Percentiles rank a stretch among this genome's conserved stretches.
phyloP scores from a whole-genome alignment of 2,113 vertebrate species.

The Beaufortia kweichowensis region DNA sequence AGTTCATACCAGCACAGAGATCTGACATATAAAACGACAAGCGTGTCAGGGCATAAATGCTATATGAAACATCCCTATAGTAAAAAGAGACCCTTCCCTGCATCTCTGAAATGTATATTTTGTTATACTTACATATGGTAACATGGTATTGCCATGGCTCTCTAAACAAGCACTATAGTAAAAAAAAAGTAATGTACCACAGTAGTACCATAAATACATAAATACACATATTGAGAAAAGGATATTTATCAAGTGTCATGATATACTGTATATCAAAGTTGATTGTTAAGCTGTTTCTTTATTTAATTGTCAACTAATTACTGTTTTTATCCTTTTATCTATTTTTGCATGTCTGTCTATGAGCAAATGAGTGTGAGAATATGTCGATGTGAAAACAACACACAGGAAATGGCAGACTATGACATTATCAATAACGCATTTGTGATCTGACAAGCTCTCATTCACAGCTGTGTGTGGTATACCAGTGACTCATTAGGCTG shows the following conservation, averaged over 20 bases:
- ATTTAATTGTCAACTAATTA: no score
- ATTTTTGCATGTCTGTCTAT: neutral
- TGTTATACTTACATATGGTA: no score
- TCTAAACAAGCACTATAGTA: no score
- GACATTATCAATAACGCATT: constrained; percentile 25
- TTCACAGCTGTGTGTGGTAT: neutral
- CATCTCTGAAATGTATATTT: no score
- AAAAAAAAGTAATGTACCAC: no score
- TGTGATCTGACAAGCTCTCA: neutral
- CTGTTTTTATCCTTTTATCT: neutral
- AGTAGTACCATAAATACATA: no score
- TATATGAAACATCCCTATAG: neutral
- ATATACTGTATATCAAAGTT: no score
- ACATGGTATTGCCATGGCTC: no score
- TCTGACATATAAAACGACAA: neutral
- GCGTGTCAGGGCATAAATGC: constrained; percentile 1
- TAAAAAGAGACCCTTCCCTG: neutral
- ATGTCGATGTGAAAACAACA: neutral
- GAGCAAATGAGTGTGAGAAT: neutral
- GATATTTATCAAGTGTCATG: no score
- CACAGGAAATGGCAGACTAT: neutral
- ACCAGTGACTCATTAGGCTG: constrained; percentile 11
- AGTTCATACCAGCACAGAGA: neutral
- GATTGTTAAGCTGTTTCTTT: no score
- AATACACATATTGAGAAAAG: no score